Evolutionary conservation across 2,797 vertebrate genomes (phyloP), one percentile per base, ranked within the genome.

Genomic region (Antennarius maculatus): DNA sequence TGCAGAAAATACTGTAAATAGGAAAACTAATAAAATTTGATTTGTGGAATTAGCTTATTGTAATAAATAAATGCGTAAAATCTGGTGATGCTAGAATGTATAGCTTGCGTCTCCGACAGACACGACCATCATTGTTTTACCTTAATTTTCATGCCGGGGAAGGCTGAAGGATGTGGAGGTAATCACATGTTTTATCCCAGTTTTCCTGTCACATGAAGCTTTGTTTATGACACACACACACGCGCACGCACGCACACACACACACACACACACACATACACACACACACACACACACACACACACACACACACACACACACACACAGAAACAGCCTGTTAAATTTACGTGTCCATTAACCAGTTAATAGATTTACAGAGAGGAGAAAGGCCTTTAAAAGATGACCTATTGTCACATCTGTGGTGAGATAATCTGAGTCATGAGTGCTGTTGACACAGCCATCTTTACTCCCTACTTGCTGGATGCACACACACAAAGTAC

Each of bases 361-460:
- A 46, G 73, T 50, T 88, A 87, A 88, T 89, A 87, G 87, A 82
- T 89, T 90, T 88, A 89, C 83, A 71, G 80, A 63, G 64, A 69
- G 76, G 77, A 74, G 81, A 84, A 54, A 80, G 77, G 79, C 80
- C 86, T 92, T 84, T 91, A 90, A 91, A 86, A 90, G 86, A 89
- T 86, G 89, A 91, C 91, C 91, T 89, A 89, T 91, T 90, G 90
- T 92, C 89, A 91, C 90, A 89, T 92, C 81, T 84, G 86, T 79
- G 83, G 72, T 83, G 83, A 86, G 82, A 90, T 93, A 85, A 91
- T 90, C 91, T 88, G 85, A 92, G 88, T 91, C 89, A 85, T 79
- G 82, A 84, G 74, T 71, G 71, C 42, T 83, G 87, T 86, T 91
- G 87, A 91, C 87, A 89, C 76, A 87, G 79, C 79, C 80, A 74